Percentiles rank a stretch among this genome's conserved stretches.
Evolutionary conservation across 2,113 vertebrate genomes (phyloP).

Genomic region (Gadus chalcogrammus): DNA sequence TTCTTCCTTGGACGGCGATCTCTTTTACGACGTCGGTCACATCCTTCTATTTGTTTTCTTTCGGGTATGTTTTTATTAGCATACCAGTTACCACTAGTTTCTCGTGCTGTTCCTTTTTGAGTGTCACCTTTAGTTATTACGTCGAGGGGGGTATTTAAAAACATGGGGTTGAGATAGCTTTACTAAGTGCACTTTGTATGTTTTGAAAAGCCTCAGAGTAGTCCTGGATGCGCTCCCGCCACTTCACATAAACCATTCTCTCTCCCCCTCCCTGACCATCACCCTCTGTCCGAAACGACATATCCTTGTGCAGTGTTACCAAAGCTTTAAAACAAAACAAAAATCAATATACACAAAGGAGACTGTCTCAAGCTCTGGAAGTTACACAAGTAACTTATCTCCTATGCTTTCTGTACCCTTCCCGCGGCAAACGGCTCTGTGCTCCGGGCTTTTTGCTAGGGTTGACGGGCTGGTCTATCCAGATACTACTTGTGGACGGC

Average conservation of each 20-base stretch:
- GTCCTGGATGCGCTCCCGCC: constrained; percentile 47
- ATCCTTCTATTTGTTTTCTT: constrained; percentile 27
- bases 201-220: constrained; percentile 54
- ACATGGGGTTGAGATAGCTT: constrained; percentile 66
- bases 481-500: constrained; percentile 36
- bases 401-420: constrained; percentile 1
- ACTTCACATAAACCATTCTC: constrained; percentile 45
- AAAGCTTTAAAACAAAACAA: constrained; percentile 64
- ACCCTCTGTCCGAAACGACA: constrained; percentile 38
- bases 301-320: constrained; percentile 70
- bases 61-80: background rate
- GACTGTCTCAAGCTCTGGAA: constrained; percentile 15
- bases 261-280: constrained; percentile 56
- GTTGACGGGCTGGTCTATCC: constrained; percentile 51
- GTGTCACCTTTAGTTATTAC: constrained; percentile 36
- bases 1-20: constrained; percentile 27
- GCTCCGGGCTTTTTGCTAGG: constrained; percentile 27
- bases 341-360: constrained; percentile 22
- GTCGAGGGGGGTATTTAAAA: constrained; percentile 37
- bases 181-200: constrained; percentile 77
- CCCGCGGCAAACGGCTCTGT: background rate
- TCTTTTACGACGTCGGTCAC: constrained; percentile 26
- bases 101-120: constrained; percentile 16
- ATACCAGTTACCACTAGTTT: background rate
- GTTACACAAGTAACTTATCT: constrained; percentile 22